Evolutionary conservation across 2,113 vertebrate species (phyloP), one percentile per base, ranked within the genome.

Genomic region (Triplophysa siluroides): DNA sequence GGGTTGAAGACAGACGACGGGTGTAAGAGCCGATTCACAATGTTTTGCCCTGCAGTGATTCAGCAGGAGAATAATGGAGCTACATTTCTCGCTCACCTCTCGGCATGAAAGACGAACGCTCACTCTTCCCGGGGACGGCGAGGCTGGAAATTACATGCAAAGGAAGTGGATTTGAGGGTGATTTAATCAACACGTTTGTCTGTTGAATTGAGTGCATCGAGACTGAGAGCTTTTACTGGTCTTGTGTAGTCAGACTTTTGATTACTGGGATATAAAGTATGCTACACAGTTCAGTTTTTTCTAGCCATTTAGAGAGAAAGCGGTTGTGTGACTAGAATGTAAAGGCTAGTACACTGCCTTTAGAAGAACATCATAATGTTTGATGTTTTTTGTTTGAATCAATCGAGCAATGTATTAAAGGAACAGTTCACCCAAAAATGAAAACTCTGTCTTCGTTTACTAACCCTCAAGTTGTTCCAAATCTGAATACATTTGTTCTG

Each of bases 71-170:
- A 66, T 66, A 80, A 78, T 65, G 58, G 70, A 80, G 64, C 69
- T 41, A 24, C 63, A 41, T 66, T 16, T 64, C 19, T 29, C 58
- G 23, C 78, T 60, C 54, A 50, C 54, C 65, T 79, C 43, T 78
- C 2, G 56, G 66, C 78, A 71, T 26, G 45, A 79, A 70, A 41
- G 58, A 76, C 70, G 54, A 26, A 47, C 26, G 54, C 62, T 64
- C 21, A 41, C 29, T 67, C 29, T 64, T 63, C 64, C 47, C n/a
- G 52, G 65, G 56, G 74, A 64, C 62, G 14, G 41, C 18, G 29
- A 83, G 75, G 76, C 79, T 85, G 76, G 81, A 89, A 90, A 90
- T 83, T 84, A 78, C 81, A 83, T 73, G 78, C 38, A 47, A 26
- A 75, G 74, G 78, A 78, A 87, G 74, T 87, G 79, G 43, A 87